Evolutionary conservation across 2,888 invertebrate genomes (phyloP).

Genomic region (Euplagia quadripunctaria): DNA sequence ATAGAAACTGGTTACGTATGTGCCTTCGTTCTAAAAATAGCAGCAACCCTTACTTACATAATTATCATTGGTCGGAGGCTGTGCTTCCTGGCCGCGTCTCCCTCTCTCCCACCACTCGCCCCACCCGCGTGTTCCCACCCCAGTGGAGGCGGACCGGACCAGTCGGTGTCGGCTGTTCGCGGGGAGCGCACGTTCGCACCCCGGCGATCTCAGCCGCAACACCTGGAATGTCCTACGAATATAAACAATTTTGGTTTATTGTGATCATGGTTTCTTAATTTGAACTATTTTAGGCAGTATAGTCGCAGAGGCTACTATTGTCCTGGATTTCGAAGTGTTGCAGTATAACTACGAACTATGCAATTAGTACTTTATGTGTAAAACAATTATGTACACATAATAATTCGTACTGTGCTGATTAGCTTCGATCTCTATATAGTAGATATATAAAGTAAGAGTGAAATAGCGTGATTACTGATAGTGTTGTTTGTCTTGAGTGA

Average conservation of each 20-base stretch:
- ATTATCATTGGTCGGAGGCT: conserved; percentile 83
- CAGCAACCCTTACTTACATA: conserved; percentile 80
- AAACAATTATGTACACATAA: conserved; percentile 23
- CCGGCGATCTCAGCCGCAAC: conserved; percentile 32
- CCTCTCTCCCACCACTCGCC: conserved; percentile 47
- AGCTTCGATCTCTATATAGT: conserved; percentile 25
- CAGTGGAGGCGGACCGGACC: conserved; percentile 43
- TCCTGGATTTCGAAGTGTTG: conserved; percentile 23
- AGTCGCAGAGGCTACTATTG: conserved; percentile 12
- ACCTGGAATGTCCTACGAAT: conserved; percentile 55
- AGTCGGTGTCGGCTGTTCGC: conserved; percentile 68
- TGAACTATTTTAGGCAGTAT: conserved; percentile 16
- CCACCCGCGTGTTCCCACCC: conserved; percentile 47
- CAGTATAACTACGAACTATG: conserved; percentile 24
- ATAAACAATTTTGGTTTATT: conserved; percentile 24
- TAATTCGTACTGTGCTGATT: conserved; percentile 32
- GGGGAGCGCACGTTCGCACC: conserved; percentile 53
- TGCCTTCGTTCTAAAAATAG: conserved; percentile 80
- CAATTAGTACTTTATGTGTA: conserved; percentile 24
- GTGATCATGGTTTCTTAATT: conserved; percentile 20
- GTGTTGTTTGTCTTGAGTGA: conserved; percentile 48
- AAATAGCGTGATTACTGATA: conserved; percentile 41
- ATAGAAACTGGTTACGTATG: conserved; percentile 66
- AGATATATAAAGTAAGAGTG: conserved; percentile 33
- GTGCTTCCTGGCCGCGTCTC: conserved; percentile 66